These are phyloP conservation scores for Pavo muticus DNA, from an alignment of 2,113 vertebrate species.

Conservation along the genomic window DNA sequence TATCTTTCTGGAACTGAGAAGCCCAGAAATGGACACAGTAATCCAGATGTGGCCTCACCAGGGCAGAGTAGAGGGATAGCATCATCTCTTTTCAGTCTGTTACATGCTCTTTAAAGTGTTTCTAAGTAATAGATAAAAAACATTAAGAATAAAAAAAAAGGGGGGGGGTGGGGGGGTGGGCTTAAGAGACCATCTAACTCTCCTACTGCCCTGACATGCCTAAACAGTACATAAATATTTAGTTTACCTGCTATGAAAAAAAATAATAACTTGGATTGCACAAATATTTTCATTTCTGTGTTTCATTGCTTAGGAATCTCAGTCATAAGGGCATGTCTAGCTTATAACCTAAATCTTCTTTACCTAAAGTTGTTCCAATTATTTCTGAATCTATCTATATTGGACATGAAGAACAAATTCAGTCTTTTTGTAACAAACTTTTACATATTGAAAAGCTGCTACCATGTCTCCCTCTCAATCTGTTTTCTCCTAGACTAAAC, in stretches of 20 bases:
- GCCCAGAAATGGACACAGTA: background rate
- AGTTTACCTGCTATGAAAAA: background rate
- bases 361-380: background rate
- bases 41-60: background rate
- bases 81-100: background rate
- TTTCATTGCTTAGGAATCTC: background rate
- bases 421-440: background rate
- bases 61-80: background rate
- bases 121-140: background rate
- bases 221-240: background rate
- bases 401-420: background rate
- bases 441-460: background rate
- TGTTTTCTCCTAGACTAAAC: slow-evolving; percentile 62
- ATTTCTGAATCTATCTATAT: background rate
- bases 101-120: background rate
- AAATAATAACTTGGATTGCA: background rate
- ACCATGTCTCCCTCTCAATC: background rate
- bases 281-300: background rate
- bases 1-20: background rate
- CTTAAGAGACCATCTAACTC: background rate
- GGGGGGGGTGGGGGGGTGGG: background rate
- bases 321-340: background rate
- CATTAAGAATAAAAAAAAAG: background rate
- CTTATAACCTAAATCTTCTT: background rate
- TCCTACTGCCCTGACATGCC: background rate